phyloP scores from a whole-genome alignment of 2,113 vertebrate species.

The Oryzias javanicus region DNA sequence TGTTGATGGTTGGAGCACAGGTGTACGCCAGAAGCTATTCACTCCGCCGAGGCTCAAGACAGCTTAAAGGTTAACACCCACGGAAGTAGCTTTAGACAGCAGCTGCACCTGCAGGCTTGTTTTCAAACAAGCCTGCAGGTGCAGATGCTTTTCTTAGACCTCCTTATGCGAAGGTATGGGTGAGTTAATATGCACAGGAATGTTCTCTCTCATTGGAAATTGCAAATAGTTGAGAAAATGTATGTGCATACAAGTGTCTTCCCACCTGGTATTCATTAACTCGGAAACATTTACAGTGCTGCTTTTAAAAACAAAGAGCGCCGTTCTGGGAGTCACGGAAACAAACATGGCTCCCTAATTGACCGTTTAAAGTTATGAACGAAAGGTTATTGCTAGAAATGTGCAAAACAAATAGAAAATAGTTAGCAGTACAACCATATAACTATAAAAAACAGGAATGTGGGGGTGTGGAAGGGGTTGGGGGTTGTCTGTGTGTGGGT shows the following conservation, averaged over 20 bases:
- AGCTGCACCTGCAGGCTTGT: conserved; percentile 9
- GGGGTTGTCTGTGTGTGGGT: too few relatives aligned
- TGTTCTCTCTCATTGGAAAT: conserved; percentile 7
- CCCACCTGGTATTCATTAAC: conserved; percentile 1
- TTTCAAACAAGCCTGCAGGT: conserved; percentile 34
- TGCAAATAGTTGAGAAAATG: neutral
- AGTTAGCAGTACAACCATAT: too few relatives aligned
- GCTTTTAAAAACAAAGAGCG: neutral
- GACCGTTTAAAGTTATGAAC: neutral
- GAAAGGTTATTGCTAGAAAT: neutral
- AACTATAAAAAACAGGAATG: too few relatives aligned
- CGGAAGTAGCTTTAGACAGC: conserved; percentile 23
- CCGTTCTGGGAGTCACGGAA: neutral
- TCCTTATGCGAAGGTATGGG: conserved; percentile 25
- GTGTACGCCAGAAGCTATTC: conserved; percentile 49
- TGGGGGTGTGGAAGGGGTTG: too few relatives aligned
- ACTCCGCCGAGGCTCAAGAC: conserved; percentile 45
- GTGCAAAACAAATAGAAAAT: neutral
- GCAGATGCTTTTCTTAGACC: conserved; percentile 16
- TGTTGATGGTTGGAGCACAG: conserved; percentile 53
- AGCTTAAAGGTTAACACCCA: conserved; percentile 59
- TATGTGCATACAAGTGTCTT: neutral
- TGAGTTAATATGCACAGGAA: neutral
- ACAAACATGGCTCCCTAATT: neutral
- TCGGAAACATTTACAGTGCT: conserved; percentile 1